These are phyloP conservation scores for Pholis gunnellus DNA, from an alignment of 2,113 vertebrate genomes.

Conservation along the genomic window DNA sequence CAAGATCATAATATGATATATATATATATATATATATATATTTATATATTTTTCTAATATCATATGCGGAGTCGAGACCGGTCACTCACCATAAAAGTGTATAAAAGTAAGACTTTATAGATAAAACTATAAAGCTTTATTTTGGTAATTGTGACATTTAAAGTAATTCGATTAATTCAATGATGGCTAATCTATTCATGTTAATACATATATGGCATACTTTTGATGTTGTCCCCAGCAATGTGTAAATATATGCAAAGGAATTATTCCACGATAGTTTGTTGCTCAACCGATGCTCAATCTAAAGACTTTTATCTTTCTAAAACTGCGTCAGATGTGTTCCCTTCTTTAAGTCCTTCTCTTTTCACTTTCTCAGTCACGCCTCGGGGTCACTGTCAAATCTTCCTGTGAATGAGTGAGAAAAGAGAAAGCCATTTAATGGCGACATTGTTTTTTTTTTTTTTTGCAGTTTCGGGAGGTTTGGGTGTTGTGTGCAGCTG, in stretches of 20 bases:
- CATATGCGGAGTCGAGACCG: neutral
- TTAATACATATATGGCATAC: neutral
- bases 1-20: neutral
- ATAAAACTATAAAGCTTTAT: neutral
- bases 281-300: neutral
- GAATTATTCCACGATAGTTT: neutral
- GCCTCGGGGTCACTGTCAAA: slow-evolving; percentile 1
- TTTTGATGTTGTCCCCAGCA: neutral
- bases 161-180: neutral
- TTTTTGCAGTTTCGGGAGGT: slow-evolving; percentile 4
- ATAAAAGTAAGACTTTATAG: neutral
- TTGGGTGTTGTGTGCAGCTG: slow-evolving; percentile 9
- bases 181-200: neutral
- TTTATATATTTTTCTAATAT: neutral
- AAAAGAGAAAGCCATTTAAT: neutral
- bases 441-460: slow-evolving; percentile 18
- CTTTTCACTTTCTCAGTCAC: slow-evolving; percentile 4
- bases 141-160: neutral
- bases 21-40: neutral
- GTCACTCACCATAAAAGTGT: neutral
- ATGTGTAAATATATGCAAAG: neutral
- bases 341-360: neutral
- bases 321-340: neutral
- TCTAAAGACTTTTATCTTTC: neutral
- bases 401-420: neutral